These are phyloP conservation scores for rabbit (Oryctolagus cuniculus) DNA, from an alignment of 2,113 vertebrate species.

Conservation along the genomic window mOryCun1.1 NC_091438.1:67746501-67747000, in stretches of 20 bases:
- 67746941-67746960: neutral
- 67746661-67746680: neutral
- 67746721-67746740: neutral
- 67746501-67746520: neutral
- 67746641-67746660: conserved; percentile 7
- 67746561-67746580: neutral
- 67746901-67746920: neutral
- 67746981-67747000: neutral
- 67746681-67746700: neutral
- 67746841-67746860: neutral
- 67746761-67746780: neutral
- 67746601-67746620: neutral
- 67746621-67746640: neutral
- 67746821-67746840: neutral
- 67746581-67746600: neutral
- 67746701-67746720: neutral
- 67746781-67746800: neutral
- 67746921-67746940: neutral
- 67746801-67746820: neutral
- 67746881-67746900: neutral
- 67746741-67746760: neutral
- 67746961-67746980: neutral
- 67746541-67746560: neutral
- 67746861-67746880: conserved; percentile 8
- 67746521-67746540: neutral